phyloP scores from a whole-genome alignment of 2,888 invertebrate genomes.

The Mylabris sibirica region DNA sequence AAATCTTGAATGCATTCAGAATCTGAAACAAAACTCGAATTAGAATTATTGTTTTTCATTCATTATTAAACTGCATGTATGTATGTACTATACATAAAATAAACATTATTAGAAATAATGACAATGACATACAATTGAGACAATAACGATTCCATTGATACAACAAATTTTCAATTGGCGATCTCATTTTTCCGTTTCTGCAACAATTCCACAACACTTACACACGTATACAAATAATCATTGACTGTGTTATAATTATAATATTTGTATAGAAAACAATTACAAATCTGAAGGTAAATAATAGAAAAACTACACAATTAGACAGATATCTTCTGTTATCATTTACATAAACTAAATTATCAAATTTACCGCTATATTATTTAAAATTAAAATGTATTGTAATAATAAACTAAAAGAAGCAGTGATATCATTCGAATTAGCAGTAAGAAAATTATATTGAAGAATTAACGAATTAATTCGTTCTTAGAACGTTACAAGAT shows the following conservation, averaged over 20 bases:
- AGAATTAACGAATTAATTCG: neutral
- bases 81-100: too few relatives aligned
- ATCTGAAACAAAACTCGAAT: constrained; percentile 47
- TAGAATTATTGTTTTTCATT: too few relatives aligned
- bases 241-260: neutral
- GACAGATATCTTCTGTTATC: neutral
- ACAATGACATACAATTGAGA: constrained; percentile 4
- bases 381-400: neutral
- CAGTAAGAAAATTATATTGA: neutral
- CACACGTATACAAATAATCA: neutral
- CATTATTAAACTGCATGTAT: too few relatives aligned
- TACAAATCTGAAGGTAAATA: neutral
- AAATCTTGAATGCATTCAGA: constrained; percentile 51
- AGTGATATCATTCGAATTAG: neutral
- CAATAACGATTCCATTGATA: neutral
- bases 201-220: neutral
- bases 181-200: neutral
- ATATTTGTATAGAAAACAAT: neutral
- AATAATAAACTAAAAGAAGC: neutral
- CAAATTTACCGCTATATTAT: neutral
- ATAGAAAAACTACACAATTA: neutral
- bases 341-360: neutral
- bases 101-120: neutral
- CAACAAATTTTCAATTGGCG: too few relatives aligned
- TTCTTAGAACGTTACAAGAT: neutral